These are phyloP conservation scores for Daboia siamensis DNA, from an alignment of 2,113 vertebrate genomes.

Conservation along the genomic window DNA sequence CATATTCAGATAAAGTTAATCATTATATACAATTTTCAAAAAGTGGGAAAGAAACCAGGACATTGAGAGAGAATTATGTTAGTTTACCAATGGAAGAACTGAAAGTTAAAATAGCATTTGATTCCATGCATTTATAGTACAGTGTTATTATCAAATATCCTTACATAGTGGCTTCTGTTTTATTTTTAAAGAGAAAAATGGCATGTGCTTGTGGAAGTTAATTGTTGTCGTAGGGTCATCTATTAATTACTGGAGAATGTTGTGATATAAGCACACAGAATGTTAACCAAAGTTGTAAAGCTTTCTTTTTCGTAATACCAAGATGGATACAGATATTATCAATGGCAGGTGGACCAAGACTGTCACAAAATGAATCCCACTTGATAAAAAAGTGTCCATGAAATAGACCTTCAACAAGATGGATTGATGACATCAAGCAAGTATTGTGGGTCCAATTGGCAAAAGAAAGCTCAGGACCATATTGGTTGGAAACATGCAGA, in stretches of 20 bases:
- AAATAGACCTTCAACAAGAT: no score
- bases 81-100: background rate
- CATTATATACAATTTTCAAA: background rate
- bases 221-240: background rate
- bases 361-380: no score
- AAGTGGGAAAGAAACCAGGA: background rate
- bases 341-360: no score
- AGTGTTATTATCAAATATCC: background rate
- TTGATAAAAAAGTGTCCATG: no score
- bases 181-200: background rate
- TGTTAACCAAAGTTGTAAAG: background rate
- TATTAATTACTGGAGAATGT: background rate
- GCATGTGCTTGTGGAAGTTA: background rate
- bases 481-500: no score
- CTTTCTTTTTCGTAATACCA: background rate
- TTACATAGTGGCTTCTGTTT: background rate
- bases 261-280: background rate
- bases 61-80: background rate
- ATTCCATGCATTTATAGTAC: background rate
- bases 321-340: background rate
- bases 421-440: no score
- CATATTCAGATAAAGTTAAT: background rate
- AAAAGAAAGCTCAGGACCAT: no score
- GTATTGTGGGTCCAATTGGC: no score
- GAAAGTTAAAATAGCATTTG: background rate